A percentile compares a stretch with the other conserved stretches of the same genome.
Conservation (phyloP, 1,140 invertebrate species). For the Halictus rubicundus region DNA sequence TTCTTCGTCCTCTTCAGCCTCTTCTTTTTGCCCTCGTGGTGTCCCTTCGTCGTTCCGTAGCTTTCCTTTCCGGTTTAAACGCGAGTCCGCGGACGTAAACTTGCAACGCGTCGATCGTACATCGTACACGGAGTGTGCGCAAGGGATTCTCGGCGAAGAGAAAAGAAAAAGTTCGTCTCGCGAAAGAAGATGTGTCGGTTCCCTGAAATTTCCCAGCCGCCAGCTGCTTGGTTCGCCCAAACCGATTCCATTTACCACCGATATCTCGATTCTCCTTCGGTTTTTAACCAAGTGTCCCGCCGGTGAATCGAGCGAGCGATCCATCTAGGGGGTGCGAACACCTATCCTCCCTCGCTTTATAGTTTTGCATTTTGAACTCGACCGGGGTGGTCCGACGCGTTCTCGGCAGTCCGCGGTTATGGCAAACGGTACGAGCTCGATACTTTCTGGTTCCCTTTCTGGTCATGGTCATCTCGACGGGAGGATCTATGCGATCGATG, state of each 20-base stretch:
- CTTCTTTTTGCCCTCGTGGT: neutral
- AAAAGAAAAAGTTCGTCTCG: slow-evolving; percentile 17
- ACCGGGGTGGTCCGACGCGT: neutral
- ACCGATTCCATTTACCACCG: neutral
- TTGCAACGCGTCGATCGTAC: neutral
- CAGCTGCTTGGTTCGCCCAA: neutral
- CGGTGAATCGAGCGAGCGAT: slow-evolving; percentile 37
- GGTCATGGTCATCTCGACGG: too few relatives aligned
- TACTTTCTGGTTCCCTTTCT: neutral
- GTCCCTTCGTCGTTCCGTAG: neutral
- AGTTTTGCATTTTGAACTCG: neutral
- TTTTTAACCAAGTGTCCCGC: neutral
- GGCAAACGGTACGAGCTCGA: slow-evolving; percentile 17
- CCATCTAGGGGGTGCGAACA: neutral
- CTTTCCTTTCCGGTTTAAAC: neutral
- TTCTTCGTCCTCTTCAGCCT: neutral
- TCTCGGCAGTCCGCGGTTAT: neutral
- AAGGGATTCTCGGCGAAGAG: neutral
- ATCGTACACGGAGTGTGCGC: slow-evolving; percentile 4
- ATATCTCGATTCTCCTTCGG: neutral
- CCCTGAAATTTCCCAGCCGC: slow-evolving; percentile 38
- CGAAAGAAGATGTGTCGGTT: slow-evolving; percentile 41
- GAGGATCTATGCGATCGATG: too few relatives aligned
- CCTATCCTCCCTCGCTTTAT: neutral
- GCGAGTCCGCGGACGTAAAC: neutral